phyloP scores from a whole-genome alignment of 2,888 invertebrate species.

The Dolichopus griseipennis region DNA sequence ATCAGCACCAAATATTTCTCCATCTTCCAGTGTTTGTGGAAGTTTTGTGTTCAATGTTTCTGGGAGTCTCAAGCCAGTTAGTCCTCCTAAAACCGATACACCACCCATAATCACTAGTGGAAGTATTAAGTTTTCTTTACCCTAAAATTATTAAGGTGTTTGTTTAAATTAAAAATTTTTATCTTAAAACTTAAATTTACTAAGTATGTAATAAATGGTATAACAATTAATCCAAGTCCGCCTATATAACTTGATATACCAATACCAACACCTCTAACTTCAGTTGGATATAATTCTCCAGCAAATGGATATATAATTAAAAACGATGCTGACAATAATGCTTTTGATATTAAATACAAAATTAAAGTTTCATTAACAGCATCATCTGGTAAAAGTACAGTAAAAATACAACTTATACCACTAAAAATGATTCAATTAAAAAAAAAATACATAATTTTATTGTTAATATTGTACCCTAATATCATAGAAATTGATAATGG shows the following conservation, averaged over 20 bases:
- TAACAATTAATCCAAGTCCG: conserved; percentile 77
- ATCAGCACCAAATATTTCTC: conserved; percentile 76
- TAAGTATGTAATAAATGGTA: conserved; percentile 85
- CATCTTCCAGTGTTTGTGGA: conserved; percentile 81
- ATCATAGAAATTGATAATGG: conserved; percentile 80
- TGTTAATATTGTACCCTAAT: conserved; percentile 56
- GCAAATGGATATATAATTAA: conserved; percentile 88
- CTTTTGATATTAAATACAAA: conserved; percentile 74
- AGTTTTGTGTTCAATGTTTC: conserved; percentile 75
- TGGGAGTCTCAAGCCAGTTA: conserved; percentile 70
- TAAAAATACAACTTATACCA: conserved; percentile 75
- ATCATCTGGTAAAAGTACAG: conserved; percentile 72
- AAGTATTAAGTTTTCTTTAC: conserved; percentile 71
- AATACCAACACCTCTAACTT: conserved; percentile 79
- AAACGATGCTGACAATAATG: conserved; percentile 83
- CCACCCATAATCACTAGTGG: conserved; percentile 78
- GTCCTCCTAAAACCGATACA: conserved; percentile 70
- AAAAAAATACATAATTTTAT: background rate
- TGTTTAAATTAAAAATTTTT: background rate
- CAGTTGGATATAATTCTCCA: conserved; percentile 84
- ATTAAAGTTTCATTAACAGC: conserved; percentile 64
- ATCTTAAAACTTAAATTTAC: conserved; percentile 46
- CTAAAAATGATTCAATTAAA: conserved; percentile 44
- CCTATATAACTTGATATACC: conserved; percentile 86
- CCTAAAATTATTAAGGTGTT: conserved; percentile 46